These are phyloP conservation scores for Halotydeus destructor DNA, from an alignment of 1,140 invertebrate genomes.

Conservation along the genomic window DNA sequence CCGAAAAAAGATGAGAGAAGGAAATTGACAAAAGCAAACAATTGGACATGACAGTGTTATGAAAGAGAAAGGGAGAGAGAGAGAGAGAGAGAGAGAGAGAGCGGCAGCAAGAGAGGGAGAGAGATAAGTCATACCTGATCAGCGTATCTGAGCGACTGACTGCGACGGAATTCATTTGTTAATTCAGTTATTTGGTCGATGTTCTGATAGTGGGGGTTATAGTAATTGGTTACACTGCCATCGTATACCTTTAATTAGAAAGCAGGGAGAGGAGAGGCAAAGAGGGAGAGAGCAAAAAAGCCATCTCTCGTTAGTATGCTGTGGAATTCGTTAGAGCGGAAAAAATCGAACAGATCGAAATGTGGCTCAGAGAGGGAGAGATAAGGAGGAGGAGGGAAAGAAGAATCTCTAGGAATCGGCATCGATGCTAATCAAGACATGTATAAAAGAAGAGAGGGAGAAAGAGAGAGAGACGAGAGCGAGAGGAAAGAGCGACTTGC, in stretches of 20 bases:
- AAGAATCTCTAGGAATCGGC: background rate
- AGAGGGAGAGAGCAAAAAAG: background rate
- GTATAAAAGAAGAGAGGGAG: background rate
- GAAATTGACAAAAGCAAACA: constrained; percentile 1
- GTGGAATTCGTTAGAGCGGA: background rate
- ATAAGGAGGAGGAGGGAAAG: background rate
- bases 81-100: constrained; percentile 2
- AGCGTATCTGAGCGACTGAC: constrained; percentile 8
- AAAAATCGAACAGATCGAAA: background rate
- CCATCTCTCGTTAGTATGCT: background rate
- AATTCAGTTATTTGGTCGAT: constrained; percentile 3
- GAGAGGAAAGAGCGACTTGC: constrained; percentile 2
- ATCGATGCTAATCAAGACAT: background rate
- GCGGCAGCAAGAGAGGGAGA: background rate
- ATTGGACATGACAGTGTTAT: background rate
- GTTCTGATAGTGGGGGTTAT: constrained; percentile 1
- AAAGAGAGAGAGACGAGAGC: background rate
- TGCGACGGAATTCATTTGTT: constrained; percentile 8
- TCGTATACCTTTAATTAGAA: background rate
- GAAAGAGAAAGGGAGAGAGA: background rate
- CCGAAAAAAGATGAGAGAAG: too few species aligned
- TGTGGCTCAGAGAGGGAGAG: background rate
- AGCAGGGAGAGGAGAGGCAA: background rate
- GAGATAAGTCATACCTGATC: constrained; percentile 4
- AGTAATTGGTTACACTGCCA: background rate